Base-by-base conservation (phyloP, 2,113 vertebrate species). In the Salvelinus namaycush region DNA sequence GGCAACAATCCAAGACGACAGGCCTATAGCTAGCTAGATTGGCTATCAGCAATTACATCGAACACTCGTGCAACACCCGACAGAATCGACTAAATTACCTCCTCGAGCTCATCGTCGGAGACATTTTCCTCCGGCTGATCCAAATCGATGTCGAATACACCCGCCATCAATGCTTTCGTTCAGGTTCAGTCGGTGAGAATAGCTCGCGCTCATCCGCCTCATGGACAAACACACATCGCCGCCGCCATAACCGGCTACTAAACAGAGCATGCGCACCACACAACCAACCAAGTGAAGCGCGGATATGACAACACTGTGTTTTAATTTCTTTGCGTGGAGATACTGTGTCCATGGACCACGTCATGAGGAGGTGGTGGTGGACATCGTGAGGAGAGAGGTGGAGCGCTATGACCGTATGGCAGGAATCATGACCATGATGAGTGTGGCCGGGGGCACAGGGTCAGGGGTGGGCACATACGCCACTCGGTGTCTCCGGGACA, bases 361-460 rank as follows among this genome's bases (percentile, higher is more conserved):
- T 39, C 94, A 97, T 83, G 87, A 93, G 81, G 96, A 97, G 3
- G 85, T 24, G 1, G 88, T 98, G 84, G 94, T 96, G 93, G 81
- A 97, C 27, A 83, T 98, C 83, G 89, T 99, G 78, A 95, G 92
- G 86, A 94, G 82, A 67, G 94, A 97, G 89, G 96, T 94, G 72
- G 98, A 99, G 89, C 94, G 92, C 49, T 99, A 97, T 68, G 97
- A 99, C 69, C 89, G 95, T 0, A 87, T 99, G 1, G 80, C 93
- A 51, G 98, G 97, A 18, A 94, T 99, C 79, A 83, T 98, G 84
- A 92, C 94, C 94, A 83, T 96, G 72, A 98, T 98, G 97, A 99
- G 98, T 81, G 93, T 99, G 84, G 98, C 98, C 0, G 98, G 98
- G 6, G 97, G 98, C 2, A 99, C 97, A 0, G 98, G 98, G 4